A percentile compares a stretch with the other conserved stretches of the same genome.
Evolutionary conservation across 2,113 vertebrate species (phyloP).

Genomic region (Phrynocephalus versicolor): DNA sequence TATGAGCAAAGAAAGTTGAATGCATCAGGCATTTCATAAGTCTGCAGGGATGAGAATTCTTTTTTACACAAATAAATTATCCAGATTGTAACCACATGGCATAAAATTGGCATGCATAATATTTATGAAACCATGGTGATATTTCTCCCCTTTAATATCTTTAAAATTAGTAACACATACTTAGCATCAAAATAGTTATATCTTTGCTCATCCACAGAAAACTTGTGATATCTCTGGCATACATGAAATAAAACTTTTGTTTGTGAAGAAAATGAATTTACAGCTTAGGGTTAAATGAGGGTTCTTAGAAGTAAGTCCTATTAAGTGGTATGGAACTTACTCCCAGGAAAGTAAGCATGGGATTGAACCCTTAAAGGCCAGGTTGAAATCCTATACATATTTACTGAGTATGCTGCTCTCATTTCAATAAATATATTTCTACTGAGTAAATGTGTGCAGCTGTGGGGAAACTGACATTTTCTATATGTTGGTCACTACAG

Average conservation of each 20-base stretch:
- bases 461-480: too few species aligned
- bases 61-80: not conserved
- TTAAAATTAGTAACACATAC: conserved; percentile 22
- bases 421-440: too few species aligned
- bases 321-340: not conserved
- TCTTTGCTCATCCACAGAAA: not conserved
- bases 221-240: conserved; percentile 24
- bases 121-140: conserved; percentile 1
- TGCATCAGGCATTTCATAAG: not conserved
- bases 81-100: not conserved
- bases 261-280: not conserved
- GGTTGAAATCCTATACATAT: too few species aligned
- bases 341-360: not conserved
- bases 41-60: not conserved
- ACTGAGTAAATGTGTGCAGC: too few species aligned
- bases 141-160: not conserved
- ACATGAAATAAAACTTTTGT: not conserved
- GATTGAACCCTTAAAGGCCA: not conserved
- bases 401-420: too few species aligned
- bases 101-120: not conserved
- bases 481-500: too few species aligned
- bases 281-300: not conserved
- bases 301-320: not conserved
- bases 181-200: not conserved
- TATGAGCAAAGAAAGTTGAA: not conserved